A percentile compares a stretch with the other conserved stretches of the same genome.
phyloP scores from a whole-genome alignment of 2,888 invertebrate species.

The Chirona hameri region DNA sequence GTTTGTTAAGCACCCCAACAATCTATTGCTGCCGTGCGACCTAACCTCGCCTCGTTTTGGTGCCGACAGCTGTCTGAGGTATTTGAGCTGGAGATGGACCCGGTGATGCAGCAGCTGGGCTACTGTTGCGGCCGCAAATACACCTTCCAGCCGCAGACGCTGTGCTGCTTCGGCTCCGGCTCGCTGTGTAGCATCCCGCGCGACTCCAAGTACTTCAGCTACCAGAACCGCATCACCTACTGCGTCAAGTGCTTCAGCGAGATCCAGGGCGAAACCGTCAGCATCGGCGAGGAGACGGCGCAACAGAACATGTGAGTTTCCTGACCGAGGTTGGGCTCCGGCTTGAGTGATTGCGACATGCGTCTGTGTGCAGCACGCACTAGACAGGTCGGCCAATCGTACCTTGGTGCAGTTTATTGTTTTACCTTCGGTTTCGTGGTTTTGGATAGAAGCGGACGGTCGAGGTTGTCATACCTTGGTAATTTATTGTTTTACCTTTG shows the following conservation, averaged over 20 bases:
- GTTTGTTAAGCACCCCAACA: too few species aligned
- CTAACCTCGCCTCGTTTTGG: neutral
- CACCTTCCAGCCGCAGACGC: constrained; percentile 97
- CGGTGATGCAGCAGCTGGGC: constrained; percentile 95
- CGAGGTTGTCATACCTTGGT: too few species aligned
- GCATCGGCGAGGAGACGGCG: constrained; percentile 78
- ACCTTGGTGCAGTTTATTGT: too few species aligned
- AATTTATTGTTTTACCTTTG: too few species aligned
- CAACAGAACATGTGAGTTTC: constrained; percentile 84
- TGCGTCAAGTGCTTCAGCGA: constrained; percentile 99
- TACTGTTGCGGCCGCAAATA: constrained; percentile 99
- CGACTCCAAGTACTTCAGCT: constrained; percentile 97
- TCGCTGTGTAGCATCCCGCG: constrained; percentile 89
- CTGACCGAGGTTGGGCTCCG: too few species aligned
- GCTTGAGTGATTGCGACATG: too few species aligned
- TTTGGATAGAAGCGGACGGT: too few species aligned
- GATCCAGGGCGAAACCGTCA: constrained; percentile 96
- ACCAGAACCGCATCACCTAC: constrained; percentile 97
- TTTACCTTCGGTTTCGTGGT: too few species aligned
- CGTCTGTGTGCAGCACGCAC: too few species aligned
- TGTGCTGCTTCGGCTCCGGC: constrained; percentile 93
- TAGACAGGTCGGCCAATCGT: too few species aligned
- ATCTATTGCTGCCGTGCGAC: too few species aligned
- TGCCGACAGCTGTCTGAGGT: constrained; percentile 82
- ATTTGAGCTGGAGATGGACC: constrained; percentile 96